Percentiles rank a stretch among this genome's conserved stretches.
phyloP scores from a whole-genome alignment of 2,888 invertebrate species.

The Cyaniris semiargus region DNA sequence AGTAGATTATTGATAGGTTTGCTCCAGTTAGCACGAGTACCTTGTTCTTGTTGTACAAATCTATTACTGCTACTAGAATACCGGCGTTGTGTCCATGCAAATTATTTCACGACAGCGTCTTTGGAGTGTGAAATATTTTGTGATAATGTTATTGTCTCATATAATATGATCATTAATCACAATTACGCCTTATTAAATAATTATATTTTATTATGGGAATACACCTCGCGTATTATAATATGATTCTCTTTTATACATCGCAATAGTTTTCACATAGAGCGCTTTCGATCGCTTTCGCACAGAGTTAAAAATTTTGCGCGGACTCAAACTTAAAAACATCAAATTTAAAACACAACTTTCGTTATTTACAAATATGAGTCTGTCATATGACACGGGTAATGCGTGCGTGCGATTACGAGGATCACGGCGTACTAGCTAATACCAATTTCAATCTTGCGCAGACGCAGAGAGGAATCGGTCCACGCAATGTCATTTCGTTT shows the following conservation, averaged over 20 bases:
- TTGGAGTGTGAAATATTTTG: background rate
- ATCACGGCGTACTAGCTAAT: conserved; percentile 29
- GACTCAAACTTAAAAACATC: background rate
- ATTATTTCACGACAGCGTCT: conserved; percentile 5
- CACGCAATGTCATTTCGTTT: conserved; percentile 22
- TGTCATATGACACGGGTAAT: background rate
- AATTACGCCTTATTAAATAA: conserved; percentile 2
- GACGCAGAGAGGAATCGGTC: conserved; percentile 26
- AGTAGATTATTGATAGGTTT: conserved; percentile 5
- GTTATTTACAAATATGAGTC: background rate
- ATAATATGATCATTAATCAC: background rate
- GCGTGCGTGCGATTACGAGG: conserved; percentile 8
- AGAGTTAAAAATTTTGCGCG: background rate
- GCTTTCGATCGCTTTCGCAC: background rate
- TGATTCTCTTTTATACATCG: background rate
- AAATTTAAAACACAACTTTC: background rate
- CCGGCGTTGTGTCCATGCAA: conserved; percentile 16
- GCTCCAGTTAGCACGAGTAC: conserved; percentile 11
- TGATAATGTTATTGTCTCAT: background rate
- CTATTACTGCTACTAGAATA: background rate
- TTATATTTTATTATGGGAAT: background rate
- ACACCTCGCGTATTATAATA: background rate
- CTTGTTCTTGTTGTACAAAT: conserved; percentile 9
- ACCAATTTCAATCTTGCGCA: conserved; percentile 29
- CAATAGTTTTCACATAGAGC: background rate